Percentiles rank a stretch among this genome's conserved stretches.
These are phyloP conservation scores for Atta colombica DNA, from an alignment of 1,140 invertebrate species.

Conservation along the genomic window DNA sequence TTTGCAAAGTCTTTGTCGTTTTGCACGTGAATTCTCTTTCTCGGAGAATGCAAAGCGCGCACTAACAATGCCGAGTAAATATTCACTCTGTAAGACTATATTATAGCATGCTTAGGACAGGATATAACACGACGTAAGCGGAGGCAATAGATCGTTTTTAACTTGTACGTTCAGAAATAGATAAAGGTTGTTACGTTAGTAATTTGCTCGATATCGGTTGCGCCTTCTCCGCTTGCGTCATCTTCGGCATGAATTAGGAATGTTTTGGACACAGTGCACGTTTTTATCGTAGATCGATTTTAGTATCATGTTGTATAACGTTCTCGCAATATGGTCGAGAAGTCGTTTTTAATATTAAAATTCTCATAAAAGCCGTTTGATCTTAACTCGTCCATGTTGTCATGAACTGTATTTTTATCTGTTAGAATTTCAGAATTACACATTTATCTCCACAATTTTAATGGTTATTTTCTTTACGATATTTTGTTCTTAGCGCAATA, in stretches of 20 bases:
- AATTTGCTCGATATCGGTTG: not conserved
- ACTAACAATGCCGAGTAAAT: conserved; percentile 72
- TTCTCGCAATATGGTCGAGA: conserved; percentile 64
- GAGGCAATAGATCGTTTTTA: not conserved
- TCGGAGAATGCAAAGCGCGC: conserved; percentile 44
- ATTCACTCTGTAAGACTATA: conserved; percentile 64
- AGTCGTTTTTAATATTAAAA: not conserved
- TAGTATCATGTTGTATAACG: conserved; percentile 35
- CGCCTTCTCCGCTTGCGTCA: conserved; percentile 29
- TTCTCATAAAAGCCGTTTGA: not conserved
- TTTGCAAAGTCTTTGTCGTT: conserved; percentile 72
- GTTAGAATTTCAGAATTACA: conserved; percentile 57
- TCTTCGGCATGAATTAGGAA: conserved; percentile 59
- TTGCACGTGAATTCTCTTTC: conserved; percentile 60
- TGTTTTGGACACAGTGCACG: conserved; percentile 70
- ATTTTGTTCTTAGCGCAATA: conserved; percentile 42
- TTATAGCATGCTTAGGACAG: conserved; percentile 54
- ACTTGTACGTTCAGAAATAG: not conserved
- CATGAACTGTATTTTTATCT: conserved; percentile 27
- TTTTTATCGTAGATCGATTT: conserved; percentile 44
- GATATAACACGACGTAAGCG: conserved; percentile 14
- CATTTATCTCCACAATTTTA: conserved; percentile 46
- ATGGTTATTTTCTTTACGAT: conserved; percentile 36
- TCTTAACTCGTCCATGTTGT: conserved; percentile 65
- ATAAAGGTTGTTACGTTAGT: not conserved